Conservation (phyloP, 2,888 invertebrate species). For the Cetonia aurata region DNA sequence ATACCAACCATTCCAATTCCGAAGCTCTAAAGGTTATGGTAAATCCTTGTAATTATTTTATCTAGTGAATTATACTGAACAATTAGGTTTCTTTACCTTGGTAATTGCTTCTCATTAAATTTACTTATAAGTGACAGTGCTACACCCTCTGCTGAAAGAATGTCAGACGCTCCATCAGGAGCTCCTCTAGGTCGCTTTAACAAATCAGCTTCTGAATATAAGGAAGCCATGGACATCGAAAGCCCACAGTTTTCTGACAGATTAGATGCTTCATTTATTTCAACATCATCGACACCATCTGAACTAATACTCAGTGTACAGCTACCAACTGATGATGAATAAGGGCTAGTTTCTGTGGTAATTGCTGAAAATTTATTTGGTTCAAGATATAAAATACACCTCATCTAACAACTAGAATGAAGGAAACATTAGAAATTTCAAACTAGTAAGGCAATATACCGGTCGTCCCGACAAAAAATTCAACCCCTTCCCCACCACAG, state of each 20-base stretch:
- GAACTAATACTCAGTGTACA: slow-evolving; percentile 68
- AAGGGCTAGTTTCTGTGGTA: slow-evolving; percentile 70
- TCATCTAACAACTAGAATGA: no score
- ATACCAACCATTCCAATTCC: slow-evolving; percentile 84
- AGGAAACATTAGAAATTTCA: no score
- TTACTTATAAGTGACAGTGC: slow-evolving; percentile 81
- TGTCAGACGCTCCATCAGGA: slow-evolving; percentile 68
- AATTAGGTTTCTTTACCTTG: slow-evolving; percentile 63
- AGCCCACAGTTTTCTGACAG: slow-evolving; percentile 67
- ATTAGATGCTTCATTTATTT: slow-evolving; percentile 68
- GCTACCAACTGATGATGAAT: slow-evolving; percentile 68
- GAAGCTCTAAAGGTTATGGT: slow-evolving; percentile 70
- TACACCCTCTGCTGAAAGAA: slow-evolving; percentile 82
- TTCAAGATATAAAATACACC: neutral
- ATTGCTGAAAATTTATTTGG: slow-evolving; percentile 59
- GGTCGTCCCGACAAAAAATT: no score
- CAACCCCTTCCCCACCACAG: no score
- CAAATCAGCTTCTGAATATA: slow-evolving; percentile 72
- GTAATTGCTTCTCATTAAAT: slow-evolving; percentile 82
- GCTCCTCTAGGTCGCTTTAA: slow-evolving; percentile 64
- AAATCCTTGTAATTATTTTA: neutral
- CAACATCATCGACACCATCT: slow-evolving; percentile 69
- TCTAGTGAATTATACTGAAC: neutral
- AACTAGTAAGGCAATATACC: no score
- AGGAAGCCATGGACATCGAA: slow-evolving; percentile 75